Conservation (phyloP, 1,140 invertebrate species). For the Drosophila nebulosa region DNA sequence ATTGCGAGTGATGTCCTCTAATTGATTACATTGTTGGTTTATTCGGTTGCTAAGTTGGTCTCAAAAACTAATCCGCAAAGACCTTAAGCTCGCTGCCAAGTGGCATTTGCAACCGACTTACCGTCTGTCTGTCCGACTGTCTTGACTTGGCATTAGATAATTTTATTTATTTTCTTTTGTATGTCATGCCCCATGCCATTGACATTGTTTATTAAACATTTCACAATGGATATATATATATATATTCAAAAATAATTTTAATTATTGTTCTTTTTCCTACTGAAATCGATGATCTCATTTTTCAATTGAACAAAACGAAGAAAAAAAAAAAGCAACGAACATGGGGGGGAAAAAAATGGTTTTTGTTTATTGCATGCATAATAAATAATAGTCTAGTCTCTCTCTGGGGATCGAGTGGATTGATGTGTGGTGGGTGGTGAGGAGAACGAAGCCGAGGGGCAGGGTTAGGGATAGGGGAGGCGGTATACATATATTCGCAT, state of each 20-base stretch:
- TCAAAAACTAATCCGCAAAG: constrained; percentile 49
- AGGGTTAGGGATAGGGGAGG: constrained; percentile 1
- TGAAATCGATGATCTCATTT: constrained; percentile 62
- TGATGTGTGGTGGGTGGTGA: constrained; percentile 11
- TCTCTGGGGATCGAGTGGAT: background rate
- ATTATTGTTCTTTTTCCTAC: constrained; percentile 68
- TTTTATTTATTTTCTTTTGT: constrained; percentile 15
- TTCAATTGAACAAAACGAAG: constrained; percentile 53
- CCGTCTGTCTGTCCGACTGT: constrained; percentile 19
- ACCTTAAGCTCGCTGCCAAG: constrained; percentile 40
- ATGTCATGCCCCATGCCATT: constrained; percentile 41
- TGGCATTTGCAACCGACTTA: constrained; percentile 21
- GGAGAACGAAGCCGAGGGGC: no score
- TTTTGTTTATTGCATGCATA: constrained; percentile 75
- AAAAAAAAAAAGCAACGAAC: constrained; percentile 6
- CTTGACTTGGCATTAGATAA: background rate
- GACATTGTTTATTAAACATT: constrained; percentile 74
- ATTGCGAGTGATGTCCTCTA: constrained; percentile 34
- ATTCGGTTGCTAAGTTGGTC: constrained; percentile 2
- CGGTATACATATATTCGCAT: constrained; percentile 8
- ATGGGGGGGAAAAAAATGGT: no score
- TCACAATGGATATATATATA: constrained; percentile 25
- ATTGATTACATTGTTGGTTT: constrained; percentile 64
- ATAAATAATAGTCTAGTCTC: constrained; percentile 56
- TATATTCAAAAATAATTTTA: constrained; percentile 67